Conservation (phyloP, 2,113 vertebrate genomes). For the Columbina picui region DNA sequence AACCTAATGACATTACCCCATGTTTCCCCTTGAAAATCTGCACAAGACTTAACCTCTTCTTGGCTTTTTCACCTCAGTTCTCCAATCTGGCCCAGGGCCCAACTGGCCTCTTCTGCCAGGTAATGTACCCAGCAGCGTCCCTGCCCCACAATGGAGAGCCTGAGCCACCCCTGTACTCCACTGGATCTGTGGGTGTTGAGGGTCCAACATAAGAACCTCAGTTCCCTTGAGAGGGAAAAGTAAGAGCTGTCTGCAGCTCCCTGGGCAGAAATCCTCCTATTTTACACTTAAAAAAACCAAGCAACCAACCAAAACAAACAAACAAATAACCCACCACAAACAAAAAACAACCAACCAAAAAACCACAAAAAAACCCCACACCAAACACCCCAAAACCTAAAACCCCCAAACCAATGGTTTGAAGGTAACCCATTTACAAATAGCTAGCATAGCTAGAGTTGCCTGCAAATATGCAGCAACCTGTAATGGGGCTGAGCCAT, state of each 20-base stretch:
- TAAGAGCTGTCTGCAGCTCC: background rate
- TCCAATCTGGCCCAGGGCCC: background rate
- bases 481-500: rapidly evolving
- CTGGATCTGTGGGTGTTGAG: rapidly evolving
- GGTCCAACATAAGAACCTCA: background rate
- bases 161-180: background rate
- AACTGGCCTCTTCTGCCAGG: background rate
- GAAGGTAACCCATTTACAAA: background rate
- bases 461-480: background rate
- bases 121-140: background rate
- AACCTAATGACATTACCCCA: background rate
- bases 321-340: too few relatives aligned
- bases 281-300: background rate
- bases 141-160: rapidly evolving
- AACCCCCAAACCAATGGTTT: background rate
- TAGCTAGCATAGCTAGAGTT: background rate
- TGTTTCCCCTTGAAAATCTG: background rate
- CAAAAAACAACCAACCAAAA: too few relatives aligned
- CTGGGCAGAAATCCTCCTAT: background rate
- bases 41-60: background rate
- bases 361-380: too few relatives aligned
- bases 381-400: too few relatives aligned
- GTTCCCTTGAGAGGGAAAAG: background rate
- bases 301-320: too few relatives aligned
- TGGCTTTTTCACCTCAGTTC: background rate